Conservation (phyloP, 2,113 vertebrate species). For the Daboia siamensis region DNA sequence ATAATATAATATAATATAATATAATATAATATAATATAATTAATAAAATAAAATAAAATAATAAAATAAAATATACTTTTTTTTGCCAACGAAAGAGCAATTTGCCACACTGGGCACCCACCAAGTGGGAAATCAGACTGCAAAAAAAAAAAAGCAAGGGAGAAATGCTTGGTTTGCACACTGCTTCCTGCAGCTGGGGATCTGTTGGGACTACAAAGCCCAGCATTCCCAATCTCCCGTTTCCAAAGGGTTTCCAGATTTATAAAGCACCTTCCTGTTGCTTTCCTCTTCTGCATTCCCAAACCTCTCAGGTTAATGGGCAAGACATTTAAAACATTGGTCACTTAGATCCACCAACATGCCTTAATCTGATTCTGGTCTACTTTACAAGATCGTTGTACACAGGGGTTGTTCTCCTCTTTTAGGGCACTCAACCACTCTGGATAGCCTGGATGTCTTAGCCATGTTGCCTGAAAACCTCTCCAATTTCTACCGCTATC, state of each 20-base stretch:
- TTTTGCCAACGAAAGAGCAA: too few relatives aligned
- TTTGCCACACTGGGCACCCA: too few relatives aligned
- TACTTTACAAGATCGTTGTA: neutral
- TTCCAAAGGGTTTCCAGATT: neutral
- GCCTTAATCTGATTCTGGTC: neutral
- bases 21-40: too few relatives aligned
- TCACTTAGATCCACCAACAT: neutral
- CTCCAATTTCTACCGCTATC: conserved; percentile 81
- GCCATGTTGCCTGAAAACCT: conserved; percentile 86
- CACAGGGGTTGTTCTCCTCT: neutral
- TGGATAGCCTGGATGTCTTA: conserved; percentile 71
- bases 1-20: too few relatives aligned
- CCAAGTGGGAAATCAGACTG: too few relatives aligned
- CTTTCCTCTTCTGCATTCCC: neutral
- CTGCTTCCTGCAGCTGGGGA: neutral
- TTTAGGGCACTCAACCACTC: conserved; percentile 76
- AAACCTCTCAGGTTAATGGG: neutral
- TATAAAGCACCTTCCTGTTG: neutral
- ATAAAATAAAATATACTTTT: too few relatives aligned
- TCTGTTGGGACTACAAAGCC: neutral
- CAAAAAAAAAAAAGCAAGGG: neutral
- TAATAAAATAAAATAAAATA: too few relatives aligned
- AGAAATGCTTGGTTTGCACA: neutral
- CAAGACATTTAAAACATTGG: neutral
- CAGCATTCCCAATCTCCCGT: neutral